Evolutionary conservation across 2,113 vertebrate species (phyloP), one percentile per base, ranked within the genome.

Genomic region (Oryzias melastigma): DNA sequence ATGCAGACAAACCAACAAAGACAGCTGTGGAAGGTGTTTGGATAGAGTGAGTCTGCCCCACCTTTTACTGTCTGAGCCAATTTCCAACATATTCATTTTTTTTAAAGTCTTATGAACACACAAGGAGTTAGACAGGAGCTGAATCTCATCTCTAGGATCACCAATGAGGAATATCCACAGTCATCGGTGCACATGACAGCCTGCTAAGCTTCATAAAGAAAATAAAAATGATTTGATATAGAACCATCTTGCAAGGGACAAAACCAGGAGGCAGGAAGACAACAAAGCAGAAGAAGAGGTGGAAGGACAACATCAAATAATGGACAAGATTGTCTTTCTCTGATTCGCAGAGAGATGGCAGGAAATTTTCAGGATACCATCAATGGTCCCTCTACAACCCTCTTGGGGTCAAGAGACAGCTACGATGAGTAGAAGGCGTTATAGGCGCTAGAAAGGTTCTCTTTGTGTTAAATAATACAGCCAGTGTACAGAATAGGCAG

Each of bases 21-120:
- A 44, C 18, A 59, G 69, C 59, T 58, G 49, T 65, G 63, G 40
- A 58, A 53, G 16, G 18, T 19, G 52, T 71, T 67, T 75, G 64
- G 50, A 65, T 80, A 57, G 45, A 63, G 24, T 8, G 52, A 52
- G 69, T 67, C 52, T 70, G 72, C 20, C 42, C 57, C 5, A 10
- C 19, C 24, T 55, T 60, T 69, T 40, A 40, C 45, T 51, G 52
- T 54, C 70, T 53, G 55, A 65, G 72, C 10, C 57, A 74, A 80
- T 85, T 80, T 84, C 64, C 62, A 75, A 65, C 59, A 73, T 20
- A 40, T 69, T 68, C 41, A 62, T 75, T 71, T 17, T 65, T 58
- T 84, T 71, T 48, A 58, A 19, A 48, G 7, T 48, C 57, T 78
- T 74, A 70, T 78, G 61, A 52, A 45, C 53, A 60, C 81, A 74